phyloP scores from a whole-genome alignment of 2,797 vertebrate species.

The Coregonus suidteri region DNA sequence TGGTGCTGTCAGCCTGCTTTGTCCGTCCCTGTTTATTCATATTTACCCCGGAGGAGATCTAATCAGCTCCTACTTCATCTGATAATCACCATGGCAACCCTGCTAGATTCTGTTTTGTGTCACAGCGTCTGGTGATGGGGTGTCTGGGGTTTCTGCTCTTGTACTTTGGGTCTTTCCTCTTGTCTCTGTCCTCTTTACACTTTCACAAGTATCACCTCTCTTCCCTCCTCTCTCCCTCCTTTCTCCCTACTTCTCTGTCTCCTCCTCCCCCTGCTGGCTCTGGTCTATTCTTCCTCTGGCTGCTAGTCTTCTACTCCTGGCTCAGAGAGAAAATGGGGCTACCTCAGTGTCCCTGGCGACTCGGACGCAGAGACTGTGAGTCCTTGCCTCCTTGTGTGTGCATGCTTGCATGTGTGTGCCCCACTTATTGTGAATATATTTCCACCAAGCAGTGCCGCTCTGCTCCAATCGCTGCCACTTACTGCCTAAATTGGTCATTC shows the following conservation, averaged over 20 bases:
- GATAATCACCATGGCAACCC: constrained; percentile 72
- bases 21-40: constrained; percentile 39
- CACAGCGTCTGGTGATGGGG: constrained; percentile 14
- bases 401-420: constrained; percentile 17
- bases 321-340: constrained; percentile 89
- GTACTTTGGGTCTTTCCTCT: neutral
- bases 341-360: constrained; percentile 90
- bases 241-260: neutral
- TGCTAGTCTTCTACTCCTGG: constrained; percentile 82
- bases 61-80: constrained; percentile 43
- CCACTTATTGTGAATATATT: constrained; percentile 8
- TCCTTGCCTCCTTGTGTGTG: constrained; percentile 58
- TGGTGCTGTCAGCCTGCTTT: constrained; percentile 22
- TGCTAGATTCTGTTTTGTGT: constrained; percentile 18
- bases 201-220: neutral
- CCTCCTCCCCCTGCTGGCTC: neutral
- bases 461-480: neutral
- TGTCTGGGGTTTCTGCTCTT: constrained; percentile 34
- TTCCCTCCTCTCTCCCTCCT: neutral
- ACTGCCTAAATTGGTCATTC: constrained; percentile 28
- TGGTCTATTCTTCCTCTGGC: constrained; percentile 19
- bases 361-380: constrained; percentile 97
- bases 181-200: neutral
- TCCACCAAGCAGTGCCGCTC: constrained; percentile 21
- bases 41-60: constrained; percentile 39